Base-by-base conservation (phyloP, 2,888 invertebrate genomes). In the Gymnocheta viridis region DNA sequence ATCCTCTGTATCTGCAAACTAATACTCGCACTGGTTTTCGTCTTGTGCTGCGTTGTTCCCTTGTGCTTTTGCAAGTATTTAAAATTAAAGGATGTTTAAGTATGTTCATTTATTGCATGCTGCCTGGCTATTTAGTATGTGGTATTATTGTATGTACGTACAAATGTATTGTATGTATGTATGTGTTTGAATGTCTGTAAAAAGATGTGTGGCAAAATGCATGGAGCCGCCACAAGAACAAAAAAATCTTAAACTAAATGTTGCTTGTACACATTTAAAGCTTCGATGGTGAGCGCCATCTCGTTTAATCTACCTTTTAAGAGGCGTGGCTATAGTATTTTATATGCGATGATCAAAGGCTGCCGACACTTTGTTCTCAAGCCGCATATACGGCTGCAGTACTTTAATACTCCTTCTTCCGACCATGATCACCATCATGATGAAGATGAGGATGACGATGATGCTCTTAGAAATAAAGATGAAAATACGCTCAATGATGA, bases 301-400 rank as follows among this genome's bases (percentile, higher is more conserved):
- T 91, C 91, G 92, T 91, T 91, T 91, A 91, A 91, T 91, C 91
- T 91, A 88, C 91, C 91, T 91, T 91, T 90, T 87, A 88, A 88
- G 88, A 88, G 90, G 90, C 90, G 91, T 89, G 90, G 90, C 90
- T 87, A 91, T 89, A 91, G 91, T 91, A 91, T 91, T 92, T 91
- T 91, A 92, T 91, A 91, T 89, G 88, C 89, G 87, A 86, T 90
- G 92, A 91, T 91, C 92, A 91, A 91, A 91, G 91, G 85, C 86
- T 72, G 87, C 91, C 91, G 91, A 86, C 88, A 85, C 92, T 91
- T 91, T 91, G 91, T 89, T 86, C 85, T 87, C 69, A 70, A 82
- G 86, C 91, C 91, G 91, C 85, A 82, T 77, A 49, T 77, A 81
- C 81, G 77, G 81, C 81, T 81, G 81, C 81, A 81, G 51, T 77